phyloP scores from a whole-genome alignment of 2,888 invertebrate genomes.

The Harpagoxenus sublaevis region DNA sequence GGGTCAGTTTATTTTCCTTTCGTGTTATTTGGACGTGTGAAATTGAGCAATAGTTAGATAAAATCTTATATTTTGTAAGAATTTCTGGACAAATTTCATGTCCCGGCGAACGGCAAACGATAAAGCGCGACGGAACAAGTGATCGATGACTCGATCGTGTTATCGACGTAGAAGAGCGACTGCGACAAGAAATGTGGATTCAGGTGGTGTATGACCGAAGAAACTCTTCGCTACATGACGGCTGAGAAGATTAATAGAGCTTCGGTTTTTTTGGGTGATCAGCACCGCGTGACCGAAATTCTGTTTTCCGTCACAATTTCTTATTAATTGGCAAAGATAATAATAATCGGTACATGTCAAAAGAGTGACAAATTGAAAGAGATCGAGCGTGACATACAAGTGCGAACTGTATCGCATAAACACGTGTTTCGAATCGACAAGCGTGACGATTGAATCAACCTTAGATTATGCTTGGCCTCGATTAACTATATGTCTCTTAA shows the following conservation, averaged over 20 bases:
- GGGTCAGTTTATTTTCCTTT: background rate
- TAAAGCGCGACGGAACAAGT: background rate
- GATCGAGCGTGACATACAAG: conserved; percentile 1
- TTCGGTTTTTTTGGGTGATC: conserved; percentile 52
- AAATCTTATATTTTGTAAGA: conserved; percentile 4
- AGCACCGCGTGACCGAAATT: conserved; percentile 28
- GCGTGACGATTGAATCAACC: conserved; percentile 1
- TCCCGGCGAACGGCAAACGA: background rate
- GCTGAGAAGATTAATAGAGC: conserved; percentile 64
- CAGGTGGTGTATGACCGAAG: conserved; percentile 58
- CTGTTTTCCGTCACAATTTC: background rate
- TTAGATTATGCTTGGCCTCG: conserved; percentile 51
- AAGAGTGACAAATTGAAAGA: conserved; percentile 18
- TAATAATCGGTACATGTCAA: background rate
- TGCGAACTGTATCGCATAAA: conserved; percentile 6
- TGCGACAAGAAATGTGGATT: conserved; percentile 52
- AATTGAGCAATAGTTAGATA: background rate
- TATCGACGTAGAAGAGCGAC: background rate
- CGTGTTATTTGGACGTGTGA: background rate
- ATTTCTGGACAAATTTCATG: background rate
- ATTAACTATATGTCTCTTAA: conserved; percentile 56
- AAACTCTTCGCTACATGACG: conserved; percentile 1
- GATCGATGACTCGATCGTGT: conserved; percentile 2
- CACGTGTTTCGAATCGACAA: conserved; percentile 15
- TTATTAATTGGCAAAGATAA: conserved; percentile 14